Evolutionary conservation across 1,140 invertebrate species (phyloP).

Genomic region (Coptotermes formosanus): DNA sequence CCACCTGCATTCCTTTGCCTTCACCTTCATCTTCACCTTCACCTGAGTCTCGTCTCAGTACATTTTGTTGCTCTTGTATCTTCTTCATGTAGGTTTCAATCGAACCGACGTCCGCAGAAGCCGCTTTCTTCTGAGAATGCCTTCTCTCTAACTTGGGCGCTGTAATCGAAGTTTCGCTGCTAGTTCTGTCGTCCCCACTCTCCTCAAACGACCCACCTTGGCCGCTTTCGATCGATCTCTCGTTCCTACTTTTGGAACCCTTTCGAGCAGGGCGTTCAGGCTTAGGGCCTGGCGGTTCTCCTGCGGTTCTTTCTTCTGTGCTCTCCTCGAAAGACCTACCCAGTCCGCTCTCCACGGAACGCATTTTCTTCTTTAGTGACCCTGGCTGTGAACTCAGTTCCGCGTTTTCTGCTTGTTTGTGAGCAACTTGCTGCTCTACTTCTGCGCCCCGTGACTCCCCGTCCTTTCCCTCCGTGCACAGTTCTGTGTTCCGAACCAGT

Average conservation of each 20-base stretch:
- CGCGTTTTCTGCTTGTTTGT: background rate
- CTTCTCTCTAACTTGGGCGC: background rate
- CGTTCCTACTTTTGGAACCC: background rate
- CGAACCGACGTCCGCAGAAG: background rate
- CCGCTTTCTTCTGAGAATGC: background rate
- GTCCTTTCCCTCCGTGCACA: background rate
- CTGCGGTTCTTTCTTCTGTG: background rate
- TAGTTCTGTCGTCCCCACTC: background rate
- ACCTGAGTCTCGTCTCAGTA: background rate
- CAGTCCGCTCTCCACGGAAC: conserved; percentile 24
- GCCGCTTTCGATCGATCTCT: conserved; percentile 21
- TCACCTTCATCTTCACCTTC: no score
- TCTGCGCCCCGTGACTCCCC: background rate
- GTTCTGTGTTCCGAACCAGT: background rate
- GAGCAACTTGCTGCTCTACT: background rate
- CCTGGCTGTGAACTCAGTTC: background rate
- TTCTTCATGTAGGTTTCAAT: background rate
- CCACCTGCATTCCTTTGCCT: background rate
- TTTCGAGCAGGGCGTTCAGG: background rate
- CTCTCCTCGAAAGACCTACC: conserved; percentile 25
- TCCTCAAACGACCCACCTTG: conserved; percentile 29
- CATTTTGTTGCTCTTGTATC: background rate
- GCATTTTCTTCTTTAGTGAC: conserved; percentile 1
- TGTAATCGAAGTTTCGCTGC: background rate
- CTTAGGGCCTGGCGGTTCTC: background rate